Base-by-base conservation (phyloP, 2,888 invertebrate species). In the Eupelmus urozonus region DNA sequence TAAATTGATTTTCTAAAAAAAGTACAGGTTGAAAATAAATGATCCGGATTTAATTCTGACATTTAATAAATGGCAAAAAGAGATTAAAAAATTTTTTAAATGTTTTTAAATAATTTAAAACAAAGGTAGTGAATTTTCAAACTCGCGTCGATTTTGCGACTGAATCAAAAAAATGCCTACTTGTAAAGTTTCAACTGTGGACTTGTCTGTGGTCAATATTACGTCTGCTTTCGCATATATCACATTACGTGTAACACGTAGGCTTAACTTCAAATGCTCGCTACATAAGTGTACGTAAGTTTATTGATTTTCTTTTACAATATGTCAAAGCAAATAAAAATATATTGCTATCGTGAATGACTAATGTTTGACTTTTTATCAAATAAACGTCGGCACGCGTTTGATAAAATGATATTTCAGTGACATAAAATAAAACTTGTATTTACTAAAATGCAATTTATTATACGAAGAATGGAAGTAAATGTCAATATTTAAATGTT, bases 241-340 rank as follows among this genome's bases (percentile, higher is more conserved):
- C 66, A 40, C 42, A 59, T 70, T 60, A 71, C 16, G 51, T 62
- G 34, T 71, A 62, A 51, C 29, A n/a, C 23, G n/a, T n/a, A 27
- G 25, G 70, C 59, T 59, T 70, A 67, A 67, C 49, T 59, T 29
- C 45, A 70, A 70, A 70, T 49, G 29, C 34, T 13, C 25, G 20
- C 70, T 59, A 23, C 49, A 59, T 59, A 59, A 70, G 59, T 57
- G 45, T 18, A 60, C 49, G 70, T 70, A 70, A 70, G 45, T 59
- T 23, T 49, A 70, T 70, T 23, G 70, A 70, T 60, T 70, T 70
- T 5, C 70, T 59, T 70, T 70, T 29, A 49, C 20, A 53, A 27
- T 25, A 13, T 20, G 70, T 49, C 70, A 60, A 49, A 49, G 59
- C 45, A 70, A 70, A 70, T 70, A 60, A 45, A 70, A 70, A 60